phyloP scores from a whole-genome alignment of 2,113 vertebrate species.

The Heterocephalus glaber region DNA sequence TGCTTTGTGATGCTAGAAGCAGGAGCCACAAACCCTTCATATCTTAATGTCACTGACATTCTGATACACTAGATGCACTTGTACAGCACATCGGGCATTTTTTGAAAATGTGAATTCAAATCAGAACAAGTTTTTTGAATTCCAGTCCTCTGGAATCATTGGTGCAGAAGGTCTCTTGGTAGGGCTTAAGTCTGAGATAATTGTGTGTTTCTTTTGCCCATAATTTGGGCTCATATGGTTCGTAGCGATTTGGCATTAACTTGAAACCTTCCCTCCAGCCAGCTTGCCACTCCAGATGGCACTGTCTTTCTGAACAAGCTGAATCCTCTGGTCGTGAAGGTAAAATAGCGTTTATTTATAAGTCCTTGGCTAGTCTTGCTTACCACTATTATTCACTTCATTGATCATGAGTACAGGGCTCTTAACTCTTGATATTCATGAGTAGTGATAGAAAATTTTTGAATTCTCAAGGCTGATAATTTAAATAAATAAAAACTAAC shows the following conservation, averaged over 20 bases:
- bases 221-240: conserved; percentile 66
- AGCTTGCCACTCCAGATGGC: conserved; percentile 71
- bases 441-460: background rate
- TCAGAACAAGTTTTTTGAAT: conserved; percentile 50
- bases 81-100: background rate
- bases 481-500: background rate
- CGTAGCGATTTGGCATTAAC: conserved; percentile 57
- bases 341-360: conserved; percentile 69
- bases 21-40: background rate
- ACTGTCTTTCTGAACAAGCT: conserved; percentile 63
- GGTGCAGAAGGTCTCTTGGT: conserved; percentile 54
- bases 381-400: conserved; percentile 53
- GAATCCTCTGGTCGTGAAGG: conserved; percentile 57
- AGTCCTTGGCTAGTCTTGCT: conserved; percentile 56
- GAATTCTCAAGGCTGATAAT: background rate
- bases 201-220: conserved; percentile 54
- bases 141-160: conserved; percentile 49
- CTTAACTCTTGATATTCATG: conserved; percentile 45
- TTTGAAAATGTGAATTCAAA: conserved; percentile 52
- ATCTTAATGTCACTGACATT: background rate
- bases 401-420: conserved; percentile 20
- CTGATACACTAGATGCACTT: background rate
- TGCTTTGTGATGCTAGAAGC: background rate
- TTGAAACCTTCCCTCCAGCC: conserved; percentile 38
- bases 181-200: conserved; percentile 65